Percentiles rank a stretch among this genome's conserved stretches.
Conservation (phyloP, 2,113 vertebrate species). For the Pelobates fuscus region DNA sequence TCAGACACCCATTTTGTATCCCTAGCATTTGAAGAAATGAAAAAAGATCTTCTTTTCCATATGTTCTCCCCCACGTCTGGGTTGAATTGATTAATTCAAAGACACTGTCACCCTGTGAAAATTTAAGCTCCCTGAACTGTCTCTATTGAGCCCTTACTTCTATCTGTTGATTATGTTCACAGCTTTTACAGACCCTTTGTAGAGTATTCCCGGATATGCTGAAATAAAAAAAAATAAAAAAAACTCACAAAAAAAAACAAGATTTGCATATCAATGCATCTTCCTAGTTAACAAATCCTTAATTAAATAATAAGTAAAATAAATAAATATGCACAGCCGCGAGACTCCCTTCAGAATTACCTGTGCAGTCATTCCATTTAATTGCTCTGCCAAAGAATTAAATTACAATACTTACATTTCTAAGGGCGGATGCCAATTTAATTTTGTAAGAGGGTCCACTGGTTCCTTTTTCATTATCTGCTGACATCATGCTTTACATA, state of each 20-base stretch:
- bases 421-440: slow-evolving; percentile 44
- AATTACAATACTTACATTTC: slow-evolving; percentile 34
- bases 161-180: slow-evolving; percentile 32
- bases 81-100: slow-evolving; percentile 42
- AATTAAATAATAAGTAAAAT: slow-evolving; percentile 45
- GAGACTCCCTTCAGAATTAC: slow-evolving; percentile 1
- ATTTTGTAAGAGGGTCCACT: slow-evolving; percentile 40
- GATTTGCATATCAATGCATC: slow-evolving; percentile 42
- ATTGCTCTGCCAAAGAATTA: slow-evolving; percentile 41
- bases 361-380: slow-evolving; percentile 33
- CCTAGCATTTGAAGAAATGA: slow-evolving; percentile 16
- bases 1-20: slow-evolving; percentile 25
- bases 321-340: slow-evolving; percentile 10
- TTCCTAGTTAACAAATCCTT: slow-evolving; percentile 23
- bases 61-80: slow-evolving; percentile 8
- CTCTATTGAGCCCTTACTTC: slow-evolving; percentile 19
- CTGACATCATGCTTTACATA: slow-evolving; percentile 29
- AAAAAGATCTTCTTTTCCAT: slow-evolving; percentile 23
- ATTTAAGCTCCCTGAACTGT: slow-evolving; percentile 23
- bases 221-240: background rate
- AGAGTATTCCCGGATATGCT: slow-evolving; percentile 21
- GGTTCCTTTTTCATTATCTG: slow-evolving; percentile 33
- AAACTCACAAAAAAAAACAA: background rate
- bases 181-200: slow-evolving; percentile 23
- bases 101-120: slow-evolving; percentile 17